Percentiles rank a stretch among this genome's conserved stretches.
Conservation (phyloP, 2,797 vertebrate genomes). For the Silurus lanzhouensis region DNA sequence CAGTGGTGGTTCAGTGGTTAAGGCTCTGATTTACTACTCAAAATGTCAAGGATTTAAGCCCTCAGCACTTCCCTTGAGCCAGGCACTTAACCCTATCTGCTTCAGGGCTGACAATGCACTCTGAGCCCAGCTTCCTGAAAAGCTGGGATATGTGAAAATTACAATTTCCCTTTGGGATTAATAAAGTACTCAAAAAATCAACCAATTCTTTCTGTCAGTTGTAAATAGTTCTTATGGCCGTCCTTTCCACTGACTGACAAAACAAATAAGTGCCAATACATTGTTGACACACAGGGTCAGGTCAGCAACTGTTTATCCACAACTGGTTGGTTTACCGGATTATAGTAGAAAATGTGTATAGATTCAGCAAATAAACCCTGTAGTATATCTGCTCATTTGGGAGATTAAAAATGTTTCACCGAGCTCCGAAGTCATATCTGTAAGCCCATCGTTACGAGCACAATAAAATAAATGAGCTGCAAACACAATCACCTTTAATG, state of each 20-base stretch:
- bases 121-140: too few species aligned
- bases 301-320: background rate
- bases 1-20: too few species aligned
- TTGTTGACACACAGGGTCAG: too few species aligned
- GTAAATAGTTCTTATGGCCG: background rate
- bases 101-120: too few species aligned
- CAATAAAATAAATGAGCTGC: conserved; percentile 21
- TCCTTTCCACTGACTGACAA: background rate
- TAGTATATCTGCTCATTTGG: background rate
- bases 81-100: too few species aligned
- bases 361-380: background rate
- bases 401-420: background rate
- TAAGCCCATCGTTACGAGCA: background rate
- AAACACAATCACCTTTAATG: conserved; percentile 14
- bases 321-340: background rate
- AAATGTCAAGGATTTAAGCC: too few species aligned
- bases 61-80: too few species aligned
- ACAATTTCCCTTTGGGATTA: too few species aligned
- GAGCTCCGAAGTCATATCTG: background rate
- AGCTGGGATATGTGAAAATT: too few species aligned
- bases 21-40: too few species aligned
- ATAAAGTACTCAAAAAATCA: too few species aligned
- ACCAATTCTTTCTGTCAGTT: too few species aligned
- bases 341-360: background rate
- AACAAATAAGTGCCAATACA: background rate